phyloP scores from a whole-genome alignment of 2,888 invertebrate genomes.

The Bruchidius siliquastri region DNA sequence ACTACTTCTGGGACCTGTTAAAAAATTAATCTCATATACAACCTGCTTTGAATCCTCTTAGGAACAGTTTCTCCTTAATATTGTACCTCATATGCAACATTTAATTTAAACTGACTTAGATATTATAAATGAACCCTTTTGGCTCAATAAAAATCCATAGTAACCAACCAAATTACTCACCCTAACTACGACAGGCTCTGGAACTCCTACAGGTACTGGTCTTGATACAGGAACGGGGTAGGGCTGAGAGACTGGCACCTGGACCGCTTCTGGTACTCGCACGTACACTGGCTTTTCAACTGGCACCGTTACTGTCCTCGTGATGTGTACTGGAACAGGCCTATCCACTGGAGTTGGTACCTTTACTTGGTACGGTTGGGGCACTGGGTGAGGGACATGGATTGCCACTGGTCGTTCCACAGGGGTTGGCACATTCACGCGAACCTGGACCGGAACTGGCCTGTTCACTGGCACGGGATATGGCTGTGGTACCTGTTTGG shows the following conservation, averaged over 20 bases:
- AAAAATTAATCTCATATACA: not conserved
- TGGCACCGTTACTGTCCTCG: slow-evolving; percentile 27
- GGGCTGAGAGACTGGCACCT: slow-evolving; percentile 31
- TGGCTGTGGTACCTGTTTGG: slow-evolving; percentile 34
- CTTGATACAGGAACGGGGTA: slow-evolving; percentile 23
- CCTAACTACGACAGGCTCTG: slow-evolving; percentile 29
- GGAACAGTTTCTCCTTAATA: too few relatives aligned
- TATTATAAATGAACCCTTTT: too few relatives aligned
- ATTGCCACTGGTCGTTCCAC: slow-evolving; percentile 38
- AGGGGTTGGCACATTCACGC: slow-evolving; percentile 29
- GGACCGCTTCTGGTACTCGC: slow-evolving; percentile 29
- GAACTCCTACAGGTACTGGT: slow-evolving; percentile 29
- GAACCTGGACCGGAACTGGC: slow-evolving; percentile 28
- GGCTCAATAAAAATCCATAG: too few relatives aligned
- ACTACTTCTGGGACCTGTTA: slow-evolving; percentile 20
- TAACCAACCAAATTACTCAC: too few relatives aligned
- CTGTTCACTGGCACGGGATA: slow-evolving; percentile 33
- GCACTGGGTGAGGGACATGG: slow-evolving; percentile 32
- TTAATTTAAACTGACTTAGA: too few relatives aligned
- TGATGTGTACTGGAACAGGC: slow-evolving; percentile 33
- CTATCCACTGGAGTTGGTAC: slow-evolving; percentile 32
- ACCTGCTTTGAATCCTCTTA: too few relatives aligned
- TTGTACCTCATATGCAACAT: too few relatives aligned
- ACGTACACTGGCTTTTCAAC: slow-evolving; percentile 32
- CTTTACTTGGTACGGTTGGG: slow-evolving; percentile 25